Percentiles rank a stretch among this genome's conserved stretches.
phyloP scores from a whole-genome alignment of 2,113 vertebrate genomes.

The Triplophysa rosa region DNA sequence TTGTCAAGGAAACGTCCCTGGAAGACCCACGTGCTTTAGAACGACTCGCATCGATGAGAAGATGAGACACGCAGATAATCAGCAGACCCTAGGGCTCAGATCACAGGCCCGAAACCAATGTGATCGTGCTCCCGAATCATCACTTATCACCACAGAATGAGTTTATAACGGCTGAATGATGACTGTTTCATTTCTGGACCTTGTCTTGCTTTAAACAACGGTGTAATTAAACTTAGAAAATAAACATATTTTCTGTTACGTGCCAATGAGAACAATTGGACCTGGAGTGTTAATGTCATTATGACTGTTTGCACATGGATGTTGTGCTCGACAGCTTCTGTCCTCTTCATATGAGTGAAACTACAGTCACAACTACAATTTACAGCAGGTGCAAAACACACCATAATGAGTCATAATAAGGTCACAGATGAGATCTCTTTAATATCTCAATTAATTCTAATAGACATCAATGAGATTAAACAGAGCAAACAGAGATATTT shows the following conservation, averaged over 20 bases:
- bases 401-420: too few species aligned
- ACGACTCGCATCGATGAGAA: background rate
- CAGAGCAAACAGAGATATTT: too few species aligned
- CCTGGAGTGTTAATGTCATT: background rate
- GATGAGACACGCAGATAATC: background rate
- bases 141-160: background rate
- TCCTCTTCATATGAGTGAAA: too few species aligned
- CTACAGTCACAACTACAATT: too few species aligned
- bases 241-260: conserved; percentile 21
- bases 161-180: background rate
- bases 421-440: too few species aligned
- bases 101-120: background rate
- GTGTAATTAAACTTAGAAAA: background rate
- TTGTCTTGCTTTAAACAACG: background rate
- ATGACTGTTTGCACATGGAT: background rate
- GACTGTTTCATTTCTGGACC: background rate
- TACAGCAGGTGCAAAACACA: too few species aligned
- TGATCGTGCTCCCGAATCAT: background rate
- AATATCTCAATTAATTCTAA: too few species aligned
- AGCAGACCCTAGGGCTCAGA: background rate
- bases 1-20: conserved; percentile 21
- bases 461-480: too few species aligned
- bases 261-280: background rate
- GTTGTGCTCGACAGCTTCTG: too few species aligned
- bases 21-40: background rate